A percentile compares a stretch with the other conserved stretches of the same genome.
phyloP scores from a whole-genome alignment of 2,113 vertebrate species.

The Callipepla californica region DNA sequence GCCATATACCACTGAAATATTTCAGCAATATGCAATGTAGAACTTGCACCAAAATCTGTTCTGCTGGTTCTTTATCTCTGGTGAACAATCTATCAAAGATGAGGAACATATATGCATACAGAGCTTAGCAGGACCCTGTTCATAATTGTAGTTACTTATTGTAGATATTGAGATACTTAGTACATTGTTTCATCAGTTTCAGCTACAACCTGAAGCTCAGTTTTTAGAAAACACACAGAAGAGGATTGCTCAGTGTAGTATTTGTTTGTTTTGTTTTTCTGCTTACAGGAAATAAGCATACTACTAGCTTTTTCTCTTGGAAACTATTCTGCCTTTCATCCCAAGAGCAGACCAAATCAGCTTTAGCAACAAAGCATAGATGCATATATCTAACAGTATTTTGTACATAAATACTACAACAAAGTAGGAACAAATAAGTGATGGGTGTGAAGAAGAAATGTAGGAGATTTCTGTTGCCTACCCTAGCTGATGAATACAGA shows the following conservation, averaged over 20 bases:
- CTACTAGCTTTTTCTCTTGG: neutral
- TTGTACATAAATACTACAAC: neutral
- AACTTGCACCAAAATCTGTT: slow-evolving; percentile 9
- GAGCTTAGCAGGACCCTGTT: neutral
- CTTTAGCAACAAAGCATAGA: neutral
- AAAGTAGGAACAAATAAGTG: neutral
- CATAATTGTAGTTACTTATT: neutral
- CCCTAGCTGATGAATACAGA: neutral
- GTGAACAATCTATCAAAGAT: neutral
- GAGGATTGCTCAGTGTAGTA: neutral
- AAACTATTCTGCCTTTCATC: neutral
- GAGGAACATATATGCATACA: neutral
- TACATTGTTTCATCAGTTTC: neutral
- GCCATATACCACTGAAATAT: slow-evolving; percentile 14
- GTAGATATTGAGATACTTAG: neutral
- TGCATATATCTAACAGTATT: neutral
- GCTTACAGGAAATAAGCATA: neutral
- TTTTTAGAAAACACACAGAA: neutral
- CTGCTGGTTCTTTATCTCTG: neutral
- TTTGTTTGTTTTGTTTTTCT: neutral
- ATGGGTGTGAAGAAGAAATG: neutral
- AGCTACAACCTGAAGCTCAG: neutral
- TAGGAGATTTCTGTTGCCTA: neutral
- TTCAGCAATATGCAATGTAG: slow-evolving; percentile 12
- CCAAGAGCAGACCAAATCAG: neutral